Evolutionary conservation across 2,888 invertebrate genomes (phyloP).

Genomic region (Nowickia ferox): DNA sequence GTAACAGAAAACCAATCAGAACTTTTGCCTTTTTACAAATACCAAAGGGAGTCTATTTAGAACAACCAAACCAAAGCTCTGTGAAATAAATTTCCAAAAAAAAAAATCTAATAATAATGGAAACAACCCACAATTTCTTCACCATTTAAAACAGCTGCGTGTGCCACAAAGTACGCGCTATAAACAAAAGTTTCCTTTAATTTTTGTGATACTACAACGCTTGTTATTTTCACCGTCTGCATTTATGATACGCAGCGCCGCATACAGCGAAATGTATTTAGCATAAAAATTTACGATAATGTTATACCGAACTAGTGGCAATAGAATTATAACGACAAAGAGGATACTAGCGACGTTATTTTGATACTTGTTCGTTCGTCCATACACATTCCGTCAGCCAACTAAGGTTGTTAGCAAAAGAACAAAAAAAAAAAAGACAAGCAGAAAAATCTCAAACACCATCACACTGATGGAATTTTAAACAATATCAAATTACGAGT

Average conservation of each 20-base stretch:
- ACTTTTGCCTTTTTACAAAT: slow-evolving; percentile 3
- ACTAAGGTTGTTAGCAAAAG: not conserved
- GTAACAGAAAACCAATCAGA: slow-evolving; percentile 2
- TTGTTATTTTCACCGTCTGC: slow-evolving; percentile 44
- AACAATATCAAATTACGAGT: slow-evolving; percentile 14
- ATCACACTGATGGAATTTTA: slow-evolving; percentile 36
- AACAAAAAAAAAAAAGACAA: not conserved
- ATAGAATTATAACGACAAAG: slow-evolving; percentile 19
- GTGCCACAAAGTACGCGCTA: not conserved
- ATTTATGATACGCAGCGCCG: slow-evolving; percentile 46
- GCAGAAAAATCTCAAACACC: not conserved
- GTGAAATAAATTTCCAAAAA: not conserved
- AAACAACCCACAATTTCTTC: slow-evolving; percentile 23
- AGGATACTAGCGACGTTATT: not conserved
- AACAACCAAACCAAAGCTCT: not conserved
- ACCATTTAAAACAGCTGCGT: slow-evolving; percentile 39
- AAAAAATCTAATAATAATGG: slow-evolving; percentile 1
- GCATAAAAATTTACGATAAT: slow-evolving; percentile 82
- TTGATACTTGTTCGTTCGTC: too few relatives aligned
- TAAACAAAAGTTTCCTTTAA: slow-evolving; percentile 25
- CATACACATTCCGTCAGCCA: not conserved
- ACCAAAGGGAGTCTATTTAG: not conserved
- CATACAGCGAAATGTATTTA: slow-evolving; percentile 79
- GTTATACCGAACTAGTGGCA: slow-evolving; percentile 66
- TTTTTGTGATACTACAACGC: not conserved